Conservation (phyloP, 1,140 invertebrate species). For the Eupeodes corollae region DNA sequence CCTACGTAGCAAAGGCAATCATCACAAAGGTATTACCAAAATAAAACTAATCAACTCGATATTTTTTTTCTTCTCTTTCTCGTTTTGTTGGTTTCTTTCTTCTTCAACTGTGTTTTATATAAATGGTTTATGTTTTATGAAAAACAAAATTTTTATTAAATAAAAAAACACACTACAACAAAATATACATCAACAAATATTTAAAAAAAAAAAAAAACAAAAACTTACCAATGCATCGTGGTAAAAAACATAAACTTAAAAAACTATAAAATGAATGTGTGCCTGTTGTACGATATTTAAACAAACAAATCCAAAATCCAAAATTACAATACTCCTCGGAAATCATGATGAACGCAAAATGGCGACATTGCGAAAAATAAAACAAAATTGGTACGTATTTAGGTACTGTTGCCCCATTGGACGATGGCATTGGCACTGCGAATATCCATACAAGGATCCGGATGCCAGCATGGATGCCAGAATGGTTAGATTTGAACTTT, state of each 20-base stretch:
- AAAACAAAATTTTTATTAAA: neutral
- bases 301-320: slow-evolving; percentile 2
- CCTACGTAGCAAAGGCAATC: slow-evolving; percentile 65
- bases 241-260: no score
- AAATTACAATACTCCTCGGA: neutral
- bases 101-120: slow-evolving; percentile 5
- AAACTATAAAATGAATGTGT: neutral
- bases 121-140: neutral
- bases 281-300: neutral
- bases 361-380: neutral
- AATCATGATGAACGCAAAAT: neutral
- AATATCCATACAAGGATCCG: slow-evolving; percentile 41
- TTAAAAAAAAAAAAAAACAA: neutral
- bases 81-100: slow-evolving; percentile 12
- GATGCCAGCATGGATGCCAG: slow-evolving; percentile 66
- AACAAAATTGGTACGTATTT: neutral
- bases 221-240: no score
- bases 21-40: slow-evolving; percentile 61
- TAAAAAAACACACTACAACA: neutral
- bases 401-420: slow-evolving; percentile 68
- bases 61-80: slow-evolving; percentile 21
- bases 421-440: slow-evolving; percentile 44
- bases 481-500: slow-evolving; percentile 77
- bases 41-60: slow-evolving; percentile 18
- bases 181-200: neutral